Conservation (phyloP, 2,888 invertebrate genomes). For the Drosophila picticornis region DNA sequence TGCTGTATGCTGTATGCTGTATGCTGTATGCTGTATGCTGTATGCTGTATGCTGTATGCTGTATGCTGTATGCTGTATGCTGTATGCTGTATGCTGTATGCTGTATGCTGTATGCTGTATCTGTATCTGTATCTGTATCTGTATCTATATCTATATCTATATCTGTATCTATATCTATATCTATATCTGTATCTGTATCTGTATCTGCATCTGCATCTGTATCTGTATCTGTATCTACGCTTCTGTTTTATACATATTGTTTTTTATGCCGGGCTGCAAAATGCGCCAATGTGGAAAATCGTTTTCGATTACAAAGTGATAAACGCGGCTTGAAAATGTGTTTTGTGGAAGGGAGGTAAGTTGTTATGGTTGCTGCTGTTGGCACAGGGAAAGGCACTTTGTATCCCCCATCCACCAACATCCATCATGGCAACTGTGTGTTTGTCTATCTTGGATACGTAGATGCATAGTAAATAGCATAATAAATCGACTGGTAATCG, state of each 20-base stretch:
- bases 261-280: constrained; percentile 9
- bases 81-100: too few relatives aligned
- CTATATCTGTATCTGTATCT: too few relatives aligned
- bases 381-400: constrained; percentile 7
- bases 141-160: background rate
- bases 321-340: constrained; percentile 7
- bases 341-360: background rate
- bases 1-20: too few relatives aligned
- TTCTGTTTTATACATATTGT: constrained; percentile 1
- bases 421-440: background rate
- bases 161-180: background rate
- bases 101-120: too few relatives aligned
- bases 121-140: background rate
- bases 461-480: background rate
- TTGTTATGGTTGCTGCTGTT: background rate
- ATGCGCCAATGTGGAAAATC: constrained; percentile 70
- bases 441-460: background rate
- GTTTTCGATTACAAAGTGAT: constrained; percentile 60
- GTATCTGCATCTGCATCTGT: too few relatives aligned
- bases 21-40: too few relatives aligned
- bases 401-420: background rate
- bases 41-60: too few relatives aligned
- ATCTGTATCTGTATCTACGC: background rate
- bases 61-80: too few relatives aligned
- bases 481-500: background rate